These are phyloP conservation scores for Papilio glaucus DNA, from an alignment of 1,140 invertebrate genomes.

Conservation along the genomic window DNA sequence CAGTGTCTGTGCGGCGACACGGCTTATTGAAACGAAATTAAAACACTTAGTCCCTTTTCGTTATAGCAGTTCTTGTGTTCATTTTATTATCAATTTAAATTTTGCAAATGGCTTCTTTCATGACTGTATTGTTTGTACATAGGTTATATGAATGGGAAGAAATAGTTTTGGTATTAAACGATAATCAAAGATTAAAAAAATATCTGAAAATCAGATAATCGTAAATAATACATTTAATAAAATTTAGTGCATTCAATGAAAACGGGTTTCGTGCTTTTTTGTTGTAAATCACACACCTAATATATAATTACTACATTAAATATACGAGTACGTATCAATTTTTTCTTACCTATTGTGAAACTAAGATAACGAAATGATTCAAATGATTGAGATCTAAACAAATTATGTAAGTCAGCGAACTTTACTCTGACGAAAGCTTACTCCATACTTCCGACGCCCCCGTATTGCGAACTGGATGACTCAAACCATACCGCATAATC, in stretches of 20 bases:
- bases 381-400: too few species aligned
- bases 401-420: background rate
- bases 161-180: background rate
- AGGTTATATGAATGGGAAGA: background rate
- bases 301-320: too few species aligned
- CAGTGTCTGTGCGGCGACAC: conserved; percentile 63
- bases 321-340: too few species aligned
- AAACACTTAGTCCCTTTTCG: conserved; percentile 54
- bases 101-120: conserved; percentile 14
- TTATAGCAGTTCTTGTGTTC: conserved; percentile 44
- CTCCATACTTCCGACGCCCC: background rate
- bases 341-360: too few species aligned
- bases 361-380: too few species aligned
- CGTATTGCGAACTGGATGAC: background rate
- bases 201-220: too few species aligned
- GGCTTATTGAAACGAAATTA: conserved; percentile 71
- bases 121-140: background rate
- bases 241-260: too few species aligned
- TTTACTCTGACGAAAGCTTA: background rate
- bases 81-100: conserved; percentile 24
- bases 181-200: background rate
- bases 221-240: too few species aligned
- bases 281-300: too few species aligned
- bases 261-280: too few species aligned
- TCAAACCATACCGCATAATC: background rate